Percentiles rank a stretch among this genome's conserved stretches.
Evolutionary conservation across 2,113 vertebrate genomes (phyloP).

Genomic region (Antechinus stuartii): DNA sequence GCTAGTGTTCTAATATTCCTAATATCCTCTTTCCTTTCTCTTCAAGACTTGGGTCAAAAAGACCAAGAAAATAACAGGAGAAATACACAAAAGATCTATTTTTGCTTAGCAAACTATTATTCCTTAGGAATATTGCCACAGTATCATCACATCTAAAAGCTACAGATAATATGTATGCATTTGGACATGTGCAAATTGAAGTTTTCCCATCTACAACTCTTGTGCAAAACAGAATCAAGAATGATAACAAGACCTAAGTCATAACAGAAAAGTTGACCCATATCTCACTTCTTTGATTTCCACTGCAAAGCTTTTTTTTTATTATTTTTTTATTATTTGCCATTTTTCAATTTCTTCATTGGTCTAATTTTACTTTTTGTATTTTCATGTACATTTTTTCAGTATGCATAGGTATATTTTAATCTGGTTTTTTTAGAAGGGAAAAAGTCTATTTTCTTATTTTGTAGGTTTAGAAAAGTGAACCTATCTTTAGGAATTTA

Average conservation of each 20-base stretch:
- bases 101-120: neutral
- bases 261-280: slow-evolving; percentile 2
- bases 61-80: neutral
- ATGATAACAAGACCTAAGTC: neutral
- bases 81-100: neutral
- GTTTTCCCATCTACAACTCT: slow-evolving; percentile 20
- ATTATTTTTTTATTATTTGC: neutral
- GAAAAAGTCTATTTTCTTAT: slow-evolving; percentile 31
- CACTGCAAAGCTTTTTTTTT: slow-evolving; percentile 3
- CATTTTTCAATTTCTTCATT: slow-evolving; percentile 21
- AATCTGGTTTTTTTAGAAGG: slow-evolving; percentile 37
- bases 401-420: slow-evolving; percentile 16
- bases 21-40: neutral
- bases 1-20: slow-evolving; percentile 1
- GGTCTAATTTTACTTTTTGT: slow-evolving; percentile 38
- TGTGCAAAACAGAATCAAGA: neutral
- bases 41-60: neutral
- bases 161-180: slow-evolving; percentile 33
- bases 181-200: slow-evolving; percentile 11
- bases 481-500: slow-evolving; percentile 1
- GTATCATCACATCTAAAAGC: neutral
- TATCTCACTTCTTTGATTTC: slow-evolving; percentile 13
- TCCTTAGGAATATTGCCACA: neutral
- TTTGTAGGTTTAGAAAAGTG: neutral
- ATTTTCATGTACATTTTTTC: slow-evolving; percentile 40